Conservation (phyloP, 2,113 vertebrate species). For the Triplophysa tibetana region DNA sequence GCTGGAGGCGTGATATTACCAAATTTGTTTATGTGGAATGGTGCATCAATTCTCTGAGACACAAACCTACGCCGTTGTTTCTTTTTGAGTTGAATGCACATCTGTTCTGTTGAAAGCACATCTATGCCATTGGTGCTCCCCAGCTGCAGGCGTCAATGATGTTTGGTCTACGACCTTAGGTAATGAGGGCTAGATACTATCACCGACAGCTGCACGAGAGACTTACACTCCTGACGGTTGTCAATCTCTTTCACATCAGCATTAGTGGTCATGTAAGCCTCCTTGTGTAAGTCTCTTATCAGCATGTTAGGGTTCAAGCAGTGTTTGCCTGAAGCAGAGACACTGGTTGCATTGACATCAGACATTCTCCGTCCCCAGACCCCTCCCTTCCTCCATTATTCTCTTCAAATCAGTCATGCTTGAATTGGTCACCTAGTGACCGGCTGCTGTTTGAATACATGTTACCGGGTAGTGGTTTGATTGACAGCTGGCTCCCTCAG, state of each 20-base stretch:
- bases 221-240: constrained; percentile 49
- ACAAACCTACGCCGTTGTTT: neutral
- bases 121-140: constrained; percentile 2
- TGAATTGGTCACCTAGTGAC: constrained; percentile 45
- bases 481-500: constrained; percentile 17
- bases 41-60: neutral
- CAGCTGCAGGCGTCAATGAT: constrained; percentile 49
- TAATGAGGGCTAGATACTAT: constrained; percentile 69
- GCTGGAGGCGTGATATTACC: constrained; percentile 3
- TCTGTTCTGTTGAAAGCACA: neutral
- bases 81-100: constrained; percentile 11
- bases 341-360: constrained; percentile 51
- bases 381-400: constrained; percentile 23
- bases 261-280: constrained; percentile 11
- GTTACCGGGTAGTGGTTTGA: constrained; percentile 30
- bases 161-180: constrained; percentile 63
- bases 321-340: constrained; percentile 4
- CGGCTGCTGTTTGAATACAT: constrained; percentile 30
- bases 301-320: constrained; percentile 56
- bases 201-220: constrained; percentile 62
- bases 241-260: constrained; percentile 40
- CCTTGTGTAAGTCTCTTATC: constrained; percentile 17
- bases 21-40: constrained; percentile 22
- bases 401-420: constrained; percentile 23
- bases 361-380: constrained; percentile 28